A percentile compares a stretch with the other conserved stretches of the same genome.
Conservation (phyloP, 2,113 vertebrate genomes). For the Xyrauchen texanus region DNA sequence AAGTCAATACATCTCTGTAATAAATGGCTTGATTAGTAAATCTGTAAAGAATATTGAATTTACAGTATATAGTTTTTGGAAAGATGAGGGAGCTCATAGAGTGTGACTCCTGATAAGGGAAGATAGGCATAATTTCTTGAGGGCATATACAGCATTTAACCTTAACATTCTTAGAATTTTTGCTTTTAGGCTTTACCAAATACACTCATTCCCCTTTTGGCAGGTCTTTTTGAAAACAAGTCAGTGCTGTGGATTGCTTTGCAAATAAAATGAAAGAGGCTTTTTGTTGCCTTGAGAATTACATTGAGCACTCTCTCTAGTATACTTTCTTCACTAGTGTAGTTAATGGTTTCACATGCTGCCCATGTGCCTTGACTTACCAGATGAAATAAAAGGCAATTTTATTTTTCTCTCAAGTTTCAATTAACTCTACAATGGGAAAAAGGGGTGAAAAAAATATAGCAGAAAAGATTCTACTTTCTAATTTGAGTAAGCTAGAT, state of each 20-base stretch:
- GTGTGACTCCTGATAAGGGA: background rate
- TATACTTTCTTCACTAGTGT: too few species aligned
- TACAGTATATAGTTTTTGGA: background rate
- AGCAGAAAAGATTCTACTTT: too few species aligned
- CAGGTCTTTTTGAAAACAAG: background rate
- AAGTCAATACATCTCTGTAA: conserved; percentile 16
- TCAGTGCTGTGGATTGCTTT: background rate
- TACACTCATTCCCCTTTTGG: background rate
- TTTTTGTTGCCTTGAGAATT: too few species aligned
- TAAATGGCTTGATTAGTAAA: conserved; percentile 4
- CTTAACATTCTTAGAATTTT: background rate
- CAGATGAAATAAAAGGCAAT: too few species aligned
- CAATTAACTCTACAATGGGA: too few species aligned
- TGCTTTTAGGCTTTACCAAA: background rate
- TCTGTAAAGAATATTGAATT: background rate
- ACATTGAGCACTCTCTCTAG: too few species aligned
- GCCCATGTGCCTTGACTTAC: too few species aligned
- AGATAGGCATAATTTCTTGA: background rate
- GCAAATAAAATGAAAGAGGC: too few species aligned
- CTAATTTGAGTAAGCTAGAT: too few species aligned
- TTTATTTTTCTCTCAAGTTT: too few species aligned
- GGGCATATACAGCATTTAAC: background rate
- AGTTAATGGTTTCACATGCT: too few species aligned
- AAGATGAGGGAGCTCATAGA: background rate
- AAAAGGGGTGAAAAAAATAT: too few species aligned